Base-by-base conservation (phyloP, 1,140 invertebrate genomes). In the Apis cerana region DNA sequence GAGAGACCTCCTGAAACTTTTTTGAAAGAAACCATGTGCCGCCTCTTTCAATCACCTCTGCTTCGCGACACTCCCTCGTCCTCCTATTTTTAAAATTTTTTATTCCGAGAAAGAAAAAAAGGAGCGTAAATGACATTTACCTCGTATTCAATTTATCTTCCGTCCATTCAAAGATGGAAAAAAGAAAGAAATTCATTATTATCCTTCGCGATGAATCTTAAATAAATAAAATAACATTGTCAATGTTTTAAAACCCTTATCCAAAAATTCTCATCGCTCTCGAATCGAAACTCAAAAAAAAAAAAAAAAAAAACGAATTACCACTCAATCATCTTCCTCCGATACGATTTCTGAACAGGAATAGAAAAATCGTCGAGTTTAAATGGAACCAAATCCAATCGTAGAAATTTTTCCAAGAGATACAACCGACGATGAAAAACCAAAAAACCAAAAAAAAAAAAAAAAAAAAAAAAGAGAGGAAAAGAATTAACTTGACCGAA, bases 401-500 rank as follows among this genome's bases (percentile, higher is more conserved):
- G 70, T 17, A 17, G 33, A 69, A 68, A 68, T 67, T 58, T 48
- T 56, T n/a, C 15, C 64, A 17, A n/a, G 8, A 7, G 50, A 27
- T 23, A 17, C n/a, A 15, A 48, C 19, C 12, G 13, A 68, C 12
- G 21, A 67, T 27, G 17, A 19, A 65, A 65, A 33, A 8, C 23
- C 7, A 15, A 4, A 15, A 2, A 15, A 13, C 8, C 27, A 15
- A 23, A 62, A 64, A 62, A 27, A 2, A 62, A 23, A 3, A 3
- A 62, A 59, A 17, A 21, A 0, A 27, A 13, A 61, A 21, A 12
- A 5, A 5, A 7, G 21, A 54, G 52, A 56, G 19, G 58, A 33
- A 50, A 75, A 21, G 52, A 86, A 81, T 81, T 81, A 75, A 67
- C 84, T 80, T 52, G 52, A 54, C 43, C 23, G 54, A 54, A 75